Conservation (phyloP, 2,113 vertebrate species). For the Hucho hucho region DNA sequence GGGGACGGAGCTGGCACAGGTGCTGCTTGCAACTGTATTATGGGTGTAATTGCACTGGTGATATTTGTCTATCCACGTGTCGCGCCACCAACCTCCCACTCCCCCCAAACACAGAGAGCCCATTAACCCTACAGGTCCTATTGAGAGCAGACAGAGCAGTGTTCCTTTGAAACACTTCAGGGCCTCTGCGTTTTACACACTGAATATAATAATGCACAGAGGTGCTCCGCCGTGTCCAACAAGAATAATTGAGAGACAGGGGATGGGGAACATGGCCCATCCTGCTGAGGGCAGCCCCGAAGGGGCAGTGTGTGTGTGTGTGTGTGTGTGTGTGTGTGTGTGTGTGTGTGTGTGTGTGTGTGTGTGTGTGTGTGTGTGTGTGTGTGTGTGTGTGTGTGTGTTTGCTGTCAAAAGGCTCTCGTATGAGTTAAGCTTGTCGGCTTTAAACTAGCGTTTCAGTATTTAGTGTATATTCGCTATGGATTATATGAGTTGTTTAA, state of each 20-base stretch:
- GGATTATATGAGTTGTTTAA: no score
- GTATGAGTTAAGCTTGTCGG: no score
- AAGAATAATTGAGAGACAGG: slow-evolving; percentile 71
- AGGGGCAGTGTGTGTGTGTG: slow-evolving; percentile 34
- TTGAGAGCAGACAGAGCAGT: slow-evolving; percentile 65
- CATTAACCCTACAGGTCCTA: slow-evolving; percentile 80
- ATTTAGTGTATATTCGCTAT: not conserved
- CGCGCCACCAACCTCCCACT: slow-evolving; percentile 56
- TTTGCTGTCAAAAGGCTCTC: not conserved
- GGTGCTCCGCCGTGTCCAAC: slow-evolving; percentile 66
- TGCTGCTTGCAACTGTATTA: slow-evolving; percentile 73
- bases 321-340: slow-evolving; percentile 19
- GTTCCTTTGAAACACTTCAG: slow-evolving; percentile 73
- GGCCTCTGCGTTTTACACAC: slow-evolving; percentile 68
- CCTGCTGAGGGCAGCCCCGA: slow-evolving; percentile 50
- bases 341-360: slow-evolving; percentile 28
- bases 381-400: slow-evolving; percentile 24
- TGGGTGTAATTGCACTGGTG: slow-evolving; percentile 77
- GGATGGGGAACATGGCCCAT: slow-evolving; percentile 50
- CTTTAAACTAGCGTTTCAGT: not conserved
- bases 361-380: slow-evolving; percentile 27
- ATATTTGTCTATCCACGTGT: slow-evolving; percentile 74
- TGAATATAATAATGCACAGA: slow-evolving; percentile 74
- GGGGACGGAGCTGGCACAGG: slow-evolving; percentile 74
- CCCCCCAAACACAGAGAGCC: slow-evolving; percentile 44